These are phyloP conservation scores for Girardinichthys multiradiatus DNA, from an alignment of 2,113 vertebrate species.

Conservation along the genomic window DNA sequence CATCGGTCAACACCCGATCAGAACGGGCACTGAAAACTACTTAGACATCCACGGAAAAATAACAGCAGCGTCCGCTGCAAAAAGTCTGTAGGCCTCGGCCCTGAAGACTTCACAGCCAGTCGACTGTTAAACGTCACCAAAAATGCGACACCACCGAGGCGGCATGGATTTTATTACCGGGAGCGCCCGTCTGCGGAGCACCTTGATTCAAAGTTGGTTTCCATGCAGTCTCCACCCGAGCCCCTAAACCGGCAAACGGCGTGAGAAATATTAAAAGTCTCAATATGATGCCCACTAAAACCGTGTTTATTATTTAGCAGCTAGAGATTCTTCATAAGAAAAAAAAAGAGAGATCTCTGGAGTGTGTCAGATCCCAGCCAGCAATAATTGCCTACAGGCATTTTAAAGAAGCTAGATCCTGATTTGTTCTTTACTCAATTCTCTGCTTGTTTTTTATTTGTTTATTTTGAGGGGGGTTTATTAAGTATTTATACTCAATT, in stretches of 20 bases:
- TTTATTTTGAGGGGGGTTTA: too few species aligned
- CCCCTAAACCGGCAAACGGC: conserved; percentile 23
- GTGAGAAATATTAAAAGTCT: conserved; percentile 26
- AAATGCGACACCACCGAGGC: conserved; percentile 72
- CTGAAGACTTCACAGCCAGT: conserved; percentile 72
- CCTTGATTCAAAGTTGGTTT: neutral
- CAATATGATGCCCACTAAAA: conserved; percentile 30
- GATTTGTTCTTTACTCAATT: too few species aligned
- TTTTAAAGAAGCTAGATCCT: too few species aligned
- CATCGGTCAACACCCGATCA: conserved; percentile 69
- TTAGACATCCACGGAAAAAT: conserved; percentile 51
- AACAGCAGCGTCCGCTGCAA: conserved; percentile 28
- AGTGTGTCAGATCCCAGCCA: too few species aligned
- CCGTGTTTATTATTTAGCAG: neutral
- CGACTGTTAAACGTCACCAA: conserved; percentile 81
- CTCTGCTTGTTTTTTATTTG: too few species aligned
- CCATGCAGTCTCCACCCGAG: neutral
- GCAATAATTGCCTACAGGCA: too few species aligned
- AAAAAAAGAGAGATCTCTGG: too few species aligned
- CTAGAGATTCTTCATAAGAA: too few species aligned
- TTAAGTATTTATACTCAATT: too few species aligned
- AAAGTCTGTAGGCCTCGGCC: conserved; percentile 78
- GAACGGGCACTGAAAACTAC: conserved; percentile 51
- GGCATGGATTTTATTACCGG: conserved; percentile 28
- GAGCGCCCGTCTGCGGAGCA: neutral